These are phyloP conservation scores for Pterocles burchelli DNA, from an alignment of 2,113 vertebrate genomes.

Conservation along the genomic window DNA sequence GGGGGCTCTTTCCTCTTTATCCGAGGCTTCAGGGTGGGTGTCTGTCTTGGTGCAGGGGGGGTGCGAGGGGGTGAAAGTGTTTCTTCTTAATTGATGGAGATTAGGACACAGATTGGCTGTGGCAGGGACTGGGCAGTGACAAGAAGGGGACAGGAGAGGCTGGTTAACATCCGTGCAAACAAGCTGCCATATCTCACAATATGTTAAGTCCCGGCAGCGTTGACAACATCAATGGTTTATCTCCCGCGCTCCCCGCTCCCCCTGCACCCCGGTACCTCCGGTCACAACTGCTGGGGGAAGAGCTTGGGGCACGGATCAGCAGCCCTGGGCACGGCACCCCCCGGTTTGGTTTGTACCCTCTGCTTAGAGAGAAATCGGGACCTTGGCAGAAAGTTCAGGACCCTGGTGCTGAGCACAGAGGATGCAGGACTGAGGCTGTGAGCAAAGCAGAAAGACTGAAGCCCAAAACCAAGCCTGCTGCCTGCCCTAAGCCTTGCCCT, in stretches of 20 bases:
- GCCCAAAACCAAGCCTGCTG: accelerated
- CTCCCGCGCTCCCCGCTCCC: background rate
- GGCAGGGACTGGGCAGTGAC: constrained; percentile 92
- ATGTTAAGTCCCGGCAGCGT: constrained; percentile 57
- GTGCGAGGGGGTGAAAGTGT: background rate
- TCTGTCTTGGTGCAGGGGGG: background rate
- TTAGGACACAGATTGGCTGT: constrained; percentile 88
- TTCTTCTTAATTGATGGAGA: constrained; percentile 85
- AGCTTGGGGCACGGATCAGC: background rate
- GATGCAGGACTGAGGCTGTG: background rate
- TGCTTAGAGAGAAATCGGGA: accelerated
- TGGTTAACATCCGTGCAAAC: constrained; percentile 86
- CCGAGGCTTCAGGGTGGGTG: background rate
- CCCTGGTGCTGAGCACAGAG: accelerated
- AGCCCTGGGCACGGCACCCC: background rate
- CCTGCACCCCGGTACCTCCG: accelerated
- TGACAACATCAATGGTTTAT: background rate
- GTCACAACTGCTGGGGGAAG: background rate
- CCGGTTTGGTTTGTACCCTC: background rate
- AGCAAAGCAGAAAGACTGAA: background rate
- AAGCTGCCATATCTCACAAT: constrained; percentile 90
- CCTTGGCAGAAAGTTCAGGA: background rate
- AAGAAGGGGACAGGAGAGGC: constrained; percentile 84
- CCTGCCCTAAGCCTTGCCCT: background rate
- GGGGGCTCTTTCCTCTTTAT: background rate